A percentile compares a stretch with the other conserved stretches of the same genome.
These are phyloP conservation scores for Alaudala cheleensis DNA, from an alignment of 2,113 vertebrate genomes.

Conservation along the genomic window DNA sequence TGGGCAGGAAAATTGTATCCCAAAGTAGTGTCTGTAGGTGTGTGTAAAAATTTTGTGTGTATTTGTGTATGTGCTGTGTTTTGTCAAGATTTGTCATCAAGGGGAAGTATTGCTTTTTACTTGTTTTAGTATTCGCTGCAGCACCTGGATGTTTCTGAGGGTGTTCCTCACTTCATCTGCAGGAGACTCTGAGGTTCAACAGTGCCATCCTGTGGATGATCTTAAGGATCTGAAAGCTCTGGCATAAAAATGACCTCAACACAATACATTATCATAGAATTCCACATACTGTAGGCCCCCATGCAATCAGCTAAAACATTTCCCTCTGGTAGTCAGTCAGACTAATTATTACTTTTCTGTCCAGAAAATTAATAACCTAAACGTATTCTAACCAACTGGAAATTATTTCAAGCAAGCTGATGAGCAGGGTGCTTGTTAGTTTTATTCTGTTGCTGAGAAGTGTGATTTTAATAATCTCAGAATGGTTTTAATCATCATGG, in stretches of 20 bases:
- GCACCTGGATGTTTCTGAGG: neutral
- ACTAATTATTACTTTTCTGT: conserved; percentile 58
- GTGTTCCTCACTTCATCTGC: neutral
- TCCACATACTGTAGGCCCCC: neutral
- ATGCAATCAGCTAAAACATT: neutral
- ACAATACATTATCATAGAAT: neutral
- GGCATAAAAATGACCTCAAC: neutral
- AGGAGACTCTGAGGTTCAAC: conserved; percentile 34
- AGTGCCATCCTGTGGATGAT: conserved; percentile 75
- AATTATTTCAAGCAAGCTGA: conserved; percentile 10
- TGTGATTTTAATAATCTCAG: conserved; percentile 38
- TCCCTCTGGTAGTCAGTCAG: conserved; percentile 43
- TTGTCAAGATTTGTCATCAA: neutral
- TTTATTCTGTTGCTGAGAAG: neutral
- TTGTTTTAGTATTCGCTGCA: neutral
- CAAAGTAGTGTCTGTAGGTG: neutral
- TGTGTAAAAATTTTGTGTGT: neutral
- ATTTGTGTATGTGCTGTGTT: neutral
- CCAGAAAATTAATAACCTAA: conserved; percentile 56
- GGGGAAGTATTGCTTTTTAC: neutral
- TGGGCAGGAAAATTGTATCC: neutral
- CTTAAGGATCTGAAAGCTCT: neutral
- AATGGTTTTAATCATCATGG: conserved; percentile 28
- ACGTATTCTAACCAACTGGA: neutral
- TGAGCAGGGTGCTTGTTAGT: conserved; percentile 3